Percentiles rank a stretch among this genome's conserved stretches.
Evolutionary conservation across 1,140 invertebrate genomes (phyloP).

Genomic region (Plectrocnemia conspersa): DNA sequence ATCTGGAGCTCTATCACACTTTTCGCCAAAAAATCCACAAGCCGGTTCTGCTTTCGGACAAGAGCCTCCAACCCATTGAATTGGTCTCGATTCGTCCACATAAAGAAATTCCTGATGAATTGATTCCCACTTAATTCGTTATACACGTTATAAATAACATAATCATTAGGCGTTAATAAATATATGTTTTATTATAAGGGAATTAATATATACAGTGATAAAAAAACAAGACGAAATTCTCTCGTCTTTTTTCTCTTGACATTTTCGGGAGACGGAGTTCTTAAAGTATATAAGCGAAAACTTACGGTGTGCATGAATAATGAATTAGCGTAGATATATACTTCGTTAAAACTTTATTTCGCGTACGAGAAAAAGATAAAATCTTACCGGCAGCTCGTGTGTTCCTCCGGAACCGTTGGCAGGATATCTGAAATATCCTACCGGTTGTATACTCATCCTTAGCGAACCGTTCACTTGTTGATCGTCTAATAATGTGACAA

Average conservation of each 20-base stretch:
- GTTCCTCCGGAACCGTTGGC: conserved; percentile 46
- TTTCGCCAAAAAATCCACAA: conserved; percentile 70
- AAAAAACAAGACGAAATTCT: no score
- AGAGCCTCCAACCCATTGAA: conserved; percentile 70
- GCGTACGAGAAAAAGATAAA: no score
- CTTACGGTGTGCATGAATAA: no score
- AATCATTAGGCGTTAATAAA: neutral
- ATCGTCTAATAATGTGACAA: conserved; percentile 67
- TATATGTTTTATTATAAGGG: no score
- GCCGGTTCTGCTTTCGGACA: conserved; percentile 66
- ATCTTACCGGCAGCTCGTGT: conserved; percentile 42
- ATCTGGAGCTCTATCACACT: conserved; percentile 59
- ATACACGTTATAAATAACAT: neutral
- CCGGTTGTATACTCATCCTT: conserved; percentile 63
- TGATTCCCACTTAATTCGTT: neutral
- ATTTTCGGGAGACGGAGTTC: no score
- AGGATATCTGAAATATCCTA: conserved; percentile 66
- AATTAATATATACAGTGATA: no score
- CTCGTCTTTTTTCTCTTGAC: no score
- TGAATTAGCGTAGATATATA: no score
- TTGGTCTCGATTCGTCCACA: conserved; percentile 55
- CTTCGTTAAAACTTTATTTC: no score
- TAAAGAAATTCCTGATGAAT: conserved; percentile 59
- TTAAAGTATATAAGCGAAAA: no score
- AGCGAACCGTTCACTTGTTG: conserved; percentile 44